Base-by-base conservation (phyloP, 2,113 vertebrate genomes). In the Megaceryle torquata region DNA sequence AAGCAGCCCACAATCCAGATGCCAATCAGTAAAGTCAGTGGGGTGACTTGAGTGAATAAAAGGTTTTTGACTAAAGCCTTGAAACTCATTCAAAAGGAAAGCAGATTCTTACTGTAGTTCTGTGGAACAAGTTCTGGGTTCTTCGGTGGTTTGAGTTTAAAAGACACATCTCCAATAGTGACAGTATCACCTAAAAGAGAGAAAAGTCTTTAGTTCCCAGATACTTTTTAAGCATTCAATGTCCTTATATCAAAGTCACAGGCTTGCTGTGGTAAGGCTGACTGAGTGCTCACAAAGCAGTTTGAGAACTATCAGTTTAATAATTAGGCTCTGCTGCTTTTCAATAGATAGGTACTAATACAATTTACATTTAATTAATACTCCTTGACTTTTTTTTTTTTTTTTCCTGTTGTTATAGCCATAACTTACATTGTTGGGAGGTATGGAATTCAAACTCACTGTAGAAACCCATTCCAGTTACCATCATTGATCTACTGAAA, bases 121-220 rank as follows among this genome's bases (percentile, higher is more conserved):
- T 98, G 96, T 28, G 99, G 99, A 67, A 99, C 99, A 48, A 99
- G 98, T 93, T 99, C 99, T 26, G 99, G 99, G 82, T 98, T 99
- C 97, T 95, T 98, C 19, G 99, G 99, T 14, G 94, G 78, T 98
- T 99, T 99, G 91, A 99, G 95, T 93, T 98, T 98, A 95, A 99
- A 99, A 35, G 98, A 97, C 59, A 99, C 97, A 71, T 99, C 99
- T 67, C 99, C 99, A n/a, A 99, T 99, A 91, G 95, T 99, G 94
- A 99, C 97, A n/a, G 98, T 99, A 96, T 98, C 99, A 94, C 99
- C 99, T 99, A 92, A 77, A 97, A 96, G n/a, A 95, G 14, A 68
- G 65, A 91, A 74, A 95, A 96, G 21, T 41, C 3, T 67, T 95
- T 46, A 93, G 37, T 90, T 88, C 26, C 61, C 48, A 69, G 12